Evolutionary conservation across 1,140 invertebrate species (phyloP), one percentile per base, ranked within the genome.

Genomic region (Lepidurus packardi): DNA sequence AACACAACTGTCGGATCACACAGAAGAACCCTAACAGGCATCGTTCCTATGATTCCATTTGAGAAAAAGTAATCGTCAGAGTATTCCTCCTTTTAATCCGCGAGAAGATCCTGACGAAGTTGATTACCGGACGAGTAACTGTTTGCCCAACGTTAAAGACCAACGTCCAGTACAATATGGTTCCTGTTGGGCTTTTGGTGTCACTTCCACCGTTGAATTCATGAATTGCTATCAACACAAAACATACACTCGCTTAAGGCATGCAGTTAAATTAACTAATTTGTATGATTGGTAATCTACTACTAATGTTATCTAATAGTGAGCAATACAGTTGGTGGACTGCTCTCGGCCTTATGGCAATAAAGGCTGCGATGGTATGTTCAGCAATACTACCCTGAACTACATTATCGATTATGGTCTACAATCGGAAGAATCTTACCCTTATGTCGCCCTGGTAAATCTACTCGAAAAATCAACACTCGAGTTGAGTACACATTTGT

Each of bases 381-480:
- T 74, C 41, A 43, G 78, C 73, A 43, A 43, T 24, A 43, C 16
- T 7, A 43, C 73, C 8, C 77, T 76, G 73, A 34, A 80, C 9
- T 77, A 80, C 43, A 8, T 80, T 7, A 8, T 65, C 5, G 43
- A n/a, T 9, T 10, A 53, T 5, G 78, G 78, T 77, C 45, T 24
- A 24, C 43, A 73, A 21, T 25, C 78, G 24, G 42, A 47, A 21
- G 73, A 47, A 7, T 34, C 73, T 10, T 78, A 78, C 24, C 78
- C 78, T 34, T 78, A 75, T 73, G 81, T 81, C 16, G 84, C 85
- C 34, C 21, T 44, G 45, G 80, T 80, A n/a, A 75, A 77, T 74
- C 43, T 47, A 43, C 7, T 8, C 24, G 24, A 9, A 65, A 65
- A 16, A 13, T n/a, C 16, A 65, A 11, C 6, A 13, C 7, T 21